Evolutionary conservation across 2,888 invertebrate species (phyloP), one percentile per base, ranked within the genome.

Genomic region (Rotaria socialis): DNA sequence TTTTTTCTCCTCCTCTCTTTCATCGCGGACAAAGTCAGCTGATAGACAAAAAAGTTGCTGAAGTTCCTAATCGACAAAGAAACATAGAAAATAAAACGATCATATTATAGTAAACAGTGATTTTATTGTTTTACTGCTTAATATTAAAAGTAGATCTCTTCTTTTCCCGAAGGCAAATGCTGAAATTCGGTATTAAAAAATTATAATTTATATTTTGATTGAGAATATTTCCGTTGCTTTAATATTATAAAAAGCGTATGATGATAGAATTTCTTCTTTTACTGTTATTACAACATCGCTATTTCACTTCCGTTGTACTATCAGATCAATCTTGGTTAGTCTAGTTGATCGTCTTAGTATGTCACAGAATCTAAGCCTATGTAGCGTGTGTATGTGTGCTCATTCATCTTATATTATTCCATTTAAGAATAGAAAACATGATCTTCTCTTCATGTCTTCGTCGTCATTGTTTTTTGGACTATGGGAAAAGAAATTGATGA

Each of bases 401-500:
- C n/a, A 67, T 67, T 67, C 60, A 67, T 27, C 60, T 67, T 67
- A 67, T 35, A 67, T 35, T 67, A 67, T 67, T 67, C 60, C 60
- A n/a, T 67, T 67, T 67, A 67, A 67, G 60, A 35, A 67, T 67
- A 67, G 60, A 67, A 67, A 67, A 67, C 27, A 67, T 67, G 60
- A 67, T 67, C 60, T 67, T 67, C 60, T 67, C 4, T 52, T 52
- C 52, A 52, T 52, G 52, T 16, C 52, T 52, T 52, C 60, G 5
- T n/a, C 60, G 35, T 67, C 60, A 67, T n/a, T 67, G 16, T 55
- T 52, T 67, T 67, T 67, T 67, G 60, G 60, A 14, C 27, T 27
- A 67, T 14, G 60, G 35, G 35, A 67, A 67, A 67, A 67, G 27
- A 22, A 67, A 67, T 67, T 67, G 60, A 14, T 35, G 60, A 6